Percentiles rank a stretch among this genome's conserved stretches.
These are phyloP conservation scores for Microtus oregoni DNA, from an alignment of 2,113 vertebrate genomes.

Conservation along the genomic window DNA sequence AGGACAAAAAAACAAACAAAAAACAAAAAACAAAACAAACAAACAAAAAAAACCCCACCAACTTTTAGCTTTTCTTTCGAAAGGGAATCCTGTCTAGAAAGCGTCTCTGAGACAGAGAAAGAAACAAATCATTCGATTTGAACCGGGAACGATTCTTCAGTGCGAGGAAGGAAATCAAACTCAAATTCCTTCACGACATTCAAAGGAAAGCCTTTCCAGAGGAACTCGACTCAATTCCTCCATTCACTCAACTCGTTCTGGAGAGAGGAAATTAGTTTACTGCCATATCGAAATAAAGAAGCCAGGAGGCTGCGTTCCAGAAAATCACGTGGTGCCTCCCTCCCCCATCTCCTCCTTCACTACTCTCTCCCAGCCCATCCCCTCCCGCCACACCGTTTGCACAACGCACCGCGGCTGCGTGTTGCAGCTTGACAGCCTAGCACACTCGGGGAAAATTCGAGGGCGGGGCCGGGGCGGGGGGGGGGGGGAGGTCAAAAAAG, in stretches of 20 bases:
- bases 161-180: conserved; percentile 20
- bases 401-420: background rate
- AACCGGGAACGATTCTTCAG: background rate
- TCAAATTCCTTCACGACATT: background rate
- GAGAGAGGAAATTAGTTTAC: conserved; percentile 22
- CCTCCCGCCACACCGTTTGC: background rate
- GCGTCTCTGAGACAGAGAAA: conserved; percentile 35
- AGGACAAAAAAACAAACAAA: background rate
- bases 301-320: conserved; percentile 3
- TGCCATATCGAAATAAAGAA: conserved; percentile 1
- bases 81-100: conserved; percentile 56
- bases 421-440: background rate
- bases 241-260: background rate
- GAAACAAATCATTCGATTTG: conserved; percentile 2
- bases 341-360: background rate
- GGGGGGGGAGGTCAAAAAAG: background rate
- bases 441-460: background rate
- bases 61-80: background rate
- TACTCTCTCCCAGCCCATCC: background rate
- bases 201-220: background rate
- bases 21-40: background rate
- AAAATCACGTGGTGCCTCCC: conserved; percentile 63
- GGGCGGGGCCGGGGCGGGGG: background rate
- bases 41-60: no score
- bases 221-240: conserved; percentile 11